Evolutionary conservation across 2,888 invertebrate genomes (phyloP).

Genomic region (Cordilura impudica): DNA sequence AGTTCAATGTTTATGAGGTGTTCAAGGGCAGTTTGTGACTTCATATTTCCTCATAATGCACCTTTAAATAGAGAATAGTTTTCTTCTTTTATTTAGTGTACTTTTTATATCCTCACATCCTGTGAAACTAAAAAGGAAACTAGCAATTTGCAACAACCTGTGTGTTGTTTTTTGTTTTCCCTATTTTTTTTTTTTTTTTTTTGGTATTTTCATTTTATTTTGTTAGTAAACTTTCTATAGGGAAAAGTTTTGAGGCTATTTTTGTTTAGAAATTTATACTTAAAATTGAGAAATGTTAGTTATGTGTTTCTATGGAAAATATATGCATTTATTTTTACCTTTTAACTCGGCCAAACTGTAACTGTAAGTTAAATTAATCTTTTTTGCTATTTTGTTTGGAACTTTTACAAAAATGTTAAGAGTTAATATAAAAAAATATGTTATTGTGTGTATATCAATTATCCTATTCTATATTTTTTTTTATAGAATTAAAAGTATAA

Average conservation of each 20-base stretch:
- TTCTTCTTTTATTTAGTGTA: constrained; percentile 16
- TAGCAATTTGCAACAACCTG: constrained; percentile 60
- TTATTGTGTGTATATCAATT: neutral
- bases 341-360: constrained; percentile 54
- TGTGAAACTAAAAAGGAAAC: constrained; percentile 50
- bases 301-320: constrained; percentile 40
- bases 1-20: constrained; percentile 56
- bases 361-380: constrained; percentile 45
- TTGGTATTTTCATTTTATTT: constrained; percentile 1
- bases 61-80: constrained; percentile 41
- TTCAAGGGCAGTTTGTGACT: constrained; percentile 61
- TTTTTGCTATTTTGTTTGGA: neutral
- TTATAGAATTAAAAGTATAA: neutral
- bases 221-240: constrained; percentile 44
- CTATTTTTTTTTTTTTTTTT: neutral
- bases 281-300: constrained; percentile 22
- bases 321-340: constrained; percentile 17
- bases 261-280: constrained; percentile 35
- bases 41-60: constrained; percentile 52
- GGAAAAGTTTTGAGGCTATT: constrained; percentile 25
- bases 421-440: neutral
- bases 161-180: constrained; percentile 16
- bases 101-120: constrained; percentile 43
- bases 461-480: neutral
- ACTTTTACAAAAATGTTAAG: constrained; percentile 14